Evolutionary conservation across 1,140 invertebrate genomes (phyloP), one percentile per base, ranked within the genome.

Genomic region (Mamestra configurata): DNA sequence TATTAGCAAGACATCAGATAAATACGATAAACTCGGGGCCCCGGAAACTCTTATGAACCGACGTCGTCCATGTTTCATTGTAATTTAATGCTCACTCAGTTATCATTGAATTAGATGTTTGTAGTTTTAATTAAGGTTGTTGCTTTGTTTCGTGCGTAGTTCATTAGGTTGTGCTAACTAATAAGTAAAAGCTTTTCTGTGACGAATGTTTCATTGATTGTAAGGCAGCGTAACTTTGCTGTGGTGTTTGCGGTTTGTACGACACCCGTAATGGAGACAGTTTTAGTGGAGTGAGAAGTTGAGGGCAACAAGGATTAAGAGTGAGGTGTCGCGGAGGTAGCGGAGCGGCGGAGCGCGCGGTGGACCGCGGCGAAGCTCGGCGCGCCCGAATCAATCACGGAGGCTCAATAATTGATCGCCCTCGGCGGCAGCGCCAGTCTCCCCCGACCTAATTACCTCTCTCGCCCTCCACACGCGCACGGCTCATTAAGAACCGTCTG

Each of bases 401-500:
- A 70, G 84, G 79, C 79, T 90, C 88, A 89, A 92, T 93, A 92
- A 92, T 91, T 92, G 91, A 93, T 92, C 88, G 84, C 84, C 77
- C 77, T 83, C 79, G 70, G 77, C 78, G 83, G 82, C 85, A 78
- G 66, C 78, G 43, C 68, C 66, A 61, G 78, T 64, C 86, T 88
- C 89, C 86, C 90, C 81, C 89, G 86, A 86, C 88, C 90, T 91
- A 89, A 92, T 91, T 89, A 91, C 87, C 85, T 86, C 88, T 84
- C 87, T 87, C 88, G 79, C 86, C 86, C 86, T 87, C 88, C 89
- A 86, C 88, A 87, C 86, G 85, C 89, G 87, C 88, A 91, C 92
- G 91, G 86, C 89, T 93, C 92, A 93, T 94, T 93, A 93, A 90
- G 85, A 84, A 86, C 87, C 88, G 88, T 92, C 92, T 94, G 93